Conservation (phyloP, 2,113 vertebrate species). For the Hoplias malabaricus region DNA sequence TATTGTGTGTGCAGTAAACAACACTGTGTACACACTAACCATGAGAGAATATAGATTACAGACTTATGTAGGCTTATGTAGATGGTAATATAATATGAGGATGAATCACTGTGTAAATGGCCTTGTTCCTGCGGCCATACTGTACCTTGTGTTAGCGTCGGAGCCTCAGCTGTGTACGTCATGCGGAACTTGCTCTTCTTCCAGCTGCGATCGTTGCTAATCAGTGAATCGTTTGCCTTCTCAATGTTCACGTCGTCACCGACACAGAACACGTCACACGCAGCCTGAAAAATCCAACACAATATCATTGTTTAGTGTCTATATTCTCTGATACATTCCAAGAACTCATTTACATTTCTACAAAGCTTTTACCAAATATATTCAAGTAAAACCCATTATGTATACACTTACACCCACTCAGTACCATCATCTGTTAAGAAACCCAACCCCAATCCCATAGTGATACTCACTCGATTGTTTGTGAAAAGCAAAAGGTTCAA, state of each 20-base stretch:
- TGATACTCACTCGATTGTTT: no score
- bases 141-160: conserved; percentile 86
- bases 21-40: neutral
- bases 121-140: neutral
- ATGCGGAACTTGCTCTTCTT: conserved; percentile 96
- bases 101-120: neutral
- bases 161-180: conserved; percentile 86
- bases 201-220: conserved; percentile 97
- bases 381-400: no score
- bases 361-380: neutral
- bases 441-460: no score
- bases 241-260: conserved; percentile 97
- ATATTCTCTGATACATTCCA: neutral
- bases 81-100: neutral
- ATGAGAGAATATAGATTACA: neutral
- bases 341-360: neutral
- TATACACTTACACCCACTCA: no score
- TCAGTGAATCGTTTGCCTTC: conserved; percentile 94
- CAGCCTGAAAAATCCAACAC: conserved; percentile 75
- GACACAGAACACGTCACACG: conserved; percentile 97
- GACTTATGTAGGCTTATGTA: neutral
- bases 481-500: no score
- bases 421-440: no score
- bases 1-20: neutral
- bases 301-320: neutral